A percentile compares a stretch with the other conserved stretches of the same genome.
phyloP scores from a whole-genome alignment of 2,113 vertebrate genomes.

The Hepsetus odoe region DNA sequence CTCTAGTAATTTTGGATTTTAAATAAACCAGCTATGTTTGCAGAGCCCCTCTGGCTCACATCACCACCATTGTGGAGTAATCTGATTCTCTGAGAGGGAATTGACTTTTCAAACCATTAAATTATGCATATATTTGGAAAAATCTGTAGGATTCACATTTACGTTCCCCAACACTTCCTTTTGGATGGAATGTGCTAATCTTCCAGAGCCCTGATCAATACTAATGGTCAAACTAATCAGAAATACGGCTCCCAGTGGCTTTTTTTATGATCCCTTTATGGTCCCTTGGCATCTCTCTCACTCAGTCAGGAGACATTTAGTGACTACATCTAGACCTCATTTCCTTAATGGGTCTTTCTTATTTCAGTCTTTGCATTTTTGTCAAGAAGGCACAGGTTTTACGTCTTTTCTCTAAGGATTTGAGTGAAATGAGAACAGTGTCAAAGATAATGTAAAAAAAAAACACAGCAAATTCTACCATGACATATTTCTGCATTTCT shows the following conservation, averaged over 20 bases:
- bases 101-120: no score
- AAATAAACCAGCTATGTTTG: no score
- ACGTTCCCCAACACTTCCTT: not conserved
- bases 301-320: constrained; percentile 37
- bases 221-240: constrained; percentile 11
- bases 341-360: constrained; percentile 36
- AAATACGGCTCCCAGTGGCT: constrained; percentile 20
- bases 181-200: not conserved
- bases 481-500: not conserved
- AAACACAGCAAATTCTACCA: not conserved
- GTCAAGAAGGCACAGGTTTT: not conserved
- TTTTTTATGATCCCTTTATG: constrained; percentile 16
- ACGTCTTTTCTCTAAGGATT: constrained; percentile 9
- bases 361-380: constrained; percentile 2
- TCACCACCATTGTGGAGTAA: no score
- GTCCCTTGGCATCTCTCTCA: constrained; percentile 14
- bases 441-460: not conserved
- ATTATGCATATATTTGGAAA: not conserved
- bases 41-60: no score
- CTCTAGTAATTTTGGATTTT: no score
- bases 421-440: not conserved
- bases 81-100: no score
- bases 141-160: not conserved
- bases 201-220: constrained; percentile 30
- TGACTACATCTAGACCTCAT: constrained; percentile 43